These are phyloP conservation scores for Dendropsophus ebraccatus DNA, from an alignment of 2,113 vertebrate genomes.

Conservation along the genomic window DNA sequence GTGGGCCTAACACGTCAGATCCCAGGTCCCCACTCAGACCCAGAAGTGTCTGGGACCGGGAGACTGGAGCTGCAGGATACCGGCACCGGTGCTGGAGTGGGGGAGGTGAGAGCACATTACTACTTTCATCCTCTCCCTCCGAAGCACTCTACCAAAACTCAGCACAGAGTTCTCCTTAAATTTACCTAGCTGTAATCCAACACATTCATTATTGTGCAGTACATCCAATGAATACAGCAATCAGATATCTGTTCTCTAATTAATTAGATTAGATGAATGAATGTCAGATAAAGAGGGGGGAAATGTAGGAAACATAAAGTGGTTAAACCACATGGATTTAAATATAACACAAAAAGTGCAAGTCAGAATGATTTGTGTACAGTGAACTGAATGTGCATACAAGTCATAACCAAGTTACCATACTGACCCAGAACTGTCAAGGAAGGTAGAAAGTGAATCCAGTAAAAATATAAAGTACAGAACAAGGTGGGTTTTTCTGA, in stretches of 20 bases:
- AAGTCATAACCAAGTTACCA: background rate
- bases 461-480: slow-evolving; percentile 6
- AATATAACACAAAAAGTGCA: slow-evolving; percentile 6
- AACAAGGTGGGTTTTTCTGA: background rate
- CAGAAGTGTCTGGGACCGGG: no score
- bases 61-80: no score
- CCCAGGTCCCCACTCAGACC: no score
- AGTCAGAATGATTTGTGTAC: background rate
- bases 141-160: no score
- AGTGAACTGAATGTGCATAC: background rate
- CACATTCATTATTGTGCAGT: no score
- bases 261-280: background rate
- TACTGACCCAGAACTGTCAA: slow-evolving; percentile 33
- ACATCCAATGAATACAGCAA: background rate
- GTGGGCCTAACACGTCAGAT: no score
- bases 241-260: background rate
- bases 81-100: no score
- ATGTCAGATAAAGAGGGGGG: background rate
- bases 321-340: background rate
- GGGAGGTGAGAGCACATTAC: no score
- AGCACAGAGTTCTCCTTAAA: no score
- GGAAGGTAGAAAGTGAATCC: background rate
- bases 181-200: no score
- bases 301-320: background rate
- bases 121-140: no score